These are phyloP conservation scores for Cephus pulcher DNA, from an alignment of 2,888 invertebrate species.

Conservation along the genomic window DNA sequence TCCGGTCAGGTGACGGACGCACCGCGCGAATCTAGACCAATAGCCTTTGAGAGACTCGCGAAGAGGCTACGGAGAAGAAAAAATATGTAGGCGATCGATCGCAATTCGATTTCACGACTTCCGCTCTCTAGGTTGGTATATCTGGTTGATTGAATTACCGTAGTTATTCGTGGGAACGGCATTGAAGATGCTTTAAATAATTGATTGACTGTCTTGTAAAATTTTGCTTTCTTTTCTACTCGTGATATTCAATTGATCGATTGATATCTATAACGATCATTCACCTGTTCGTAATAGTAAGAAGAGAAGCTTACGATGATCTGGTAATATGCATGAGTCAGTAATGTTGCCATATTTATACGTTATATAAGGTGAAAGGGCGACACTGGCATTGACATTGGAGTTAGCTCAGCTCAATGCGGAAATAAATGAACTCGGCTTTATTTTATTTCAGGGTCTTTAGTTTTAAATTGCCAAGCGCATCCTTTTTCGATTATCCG, in stretches of 20 bases:
- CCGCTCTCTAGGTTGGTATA: not conserved
- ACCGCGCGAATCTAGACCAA: slow-evolving; percentile 10
- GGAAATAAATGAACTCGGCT: slow-evolving; percentile 43
- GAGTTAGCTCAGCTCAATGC: slow-evolving; percentile 56
- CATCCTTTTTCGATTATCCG: not conserved
- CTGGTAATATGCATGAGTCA: slow-evolving; percentile 43
- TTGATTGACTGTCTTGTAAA: not conserved
- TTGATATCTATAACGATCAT: too few relatives aligned
- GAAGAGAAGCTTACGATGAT: slow-evolving; percentile 28
- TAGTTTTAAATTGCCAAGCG: not conserved
- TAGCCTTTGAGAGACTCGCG: slow-evolving; percentile 5
- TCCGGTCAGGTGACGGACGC: not conserved
- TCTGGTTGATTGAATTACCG: not conserved
- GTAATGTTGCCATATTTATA: slow-evolving; percentile 26
- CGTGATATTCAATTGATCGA: not conserved
- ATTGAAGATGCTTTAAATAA: not conserved
- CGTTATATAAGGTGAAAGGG: slow-evolving; percentile 67
- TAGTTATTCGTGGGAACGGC: not conserved
- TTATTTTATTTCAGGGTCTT: not conserved
- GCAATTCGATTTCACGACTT: slow-evolving; percentile 5
- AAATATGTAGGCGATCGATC: slow-evolving; percentile 1
- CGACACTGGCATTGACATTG: slow-evolving; percentile 65
- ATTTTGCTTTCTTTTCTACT: not conserved
- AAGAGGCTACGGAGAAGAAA: slow-evolving; percentile 12
- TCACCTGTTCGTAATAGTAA: too few relatives aligned